Evolutionary conservation across 2,797 vertebrate species (phyloP).

Genomic region (Chaetodon trifasciatus): DNA sequence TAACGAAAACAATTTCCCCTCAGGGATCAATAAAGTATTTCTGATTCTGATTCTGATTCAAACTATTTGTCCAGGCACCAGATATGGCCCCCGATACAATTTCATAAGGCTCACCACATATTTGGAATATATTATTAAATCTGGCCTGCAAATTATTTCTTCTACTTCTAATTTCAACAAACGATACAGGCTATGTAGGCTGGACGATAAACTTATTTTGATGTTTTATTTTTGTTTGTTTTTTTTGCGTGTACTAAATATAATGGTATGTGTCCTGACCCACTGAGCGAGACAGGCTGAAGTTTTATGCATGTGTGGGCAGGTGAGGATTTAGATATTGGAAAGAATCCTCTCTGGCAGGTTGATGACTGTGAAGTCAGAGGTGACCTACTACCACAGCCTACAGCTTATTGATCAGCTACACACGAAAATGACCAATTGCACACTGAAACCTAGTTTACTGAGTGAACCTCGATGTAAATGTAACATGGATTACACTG

Average conservation of each 20-base stretch:
- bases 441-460: conserved; percentile 5
- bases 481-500: neutral
- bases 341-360: conserved; percentile 21
- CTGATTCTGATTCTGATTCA: no score
- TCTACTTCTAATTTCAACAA: no score
- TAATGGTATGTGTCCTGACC: neutral
- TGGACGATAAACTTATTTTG: neutral
- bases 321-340: conserved; percentile 2
- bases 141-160: no score
- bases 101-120: no score
- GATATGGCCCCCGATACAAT: no score
- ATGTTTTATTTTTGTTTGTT: neutral
- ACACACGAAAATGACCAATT: conserved; percentile 2
- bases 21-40: no score
- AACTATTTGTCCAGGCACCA: no score
- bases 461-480: neutral
- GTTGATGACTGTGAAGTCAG: conserved; percentile 8
- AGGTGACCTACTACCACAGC: conserved; percentile 3
- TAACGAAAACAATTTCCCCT: no score
- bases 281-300: neutral
- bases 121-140: no score
- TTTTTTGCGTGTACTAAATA: neutral
- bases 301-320: neutral
- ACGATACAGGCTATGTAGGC: neutral
- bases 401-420: conserved; percentile 25